A percentile compares a stretch with the other conserved stretches of the same genome.
These are phyloP conservation scores for Hystrix brachyura DNA, from an alignment of 2,113 vertebrate species.

Conservation along the genomic window DNA sequence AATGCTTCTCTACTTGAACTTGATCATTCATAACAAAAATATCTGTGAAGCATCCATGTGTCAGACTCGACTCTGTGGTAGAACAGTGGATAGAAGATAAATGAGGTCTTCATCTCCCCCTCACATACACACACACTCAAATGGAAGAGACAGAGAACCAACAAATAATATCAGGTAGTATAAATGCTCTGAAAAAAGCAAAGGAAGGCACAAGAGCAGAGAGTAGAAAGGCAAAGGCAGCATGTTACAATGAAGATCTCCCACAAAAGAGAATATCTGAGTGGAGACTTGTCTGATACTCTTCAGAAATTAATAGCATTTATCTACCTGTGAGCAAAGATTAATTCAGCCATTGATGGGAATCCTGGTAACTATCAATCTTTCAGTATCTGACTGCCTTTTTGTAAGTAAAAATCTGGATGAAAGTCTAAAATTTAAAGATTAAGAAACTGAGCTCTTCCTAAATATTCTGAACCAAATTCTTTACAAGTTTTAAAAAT, in stretches of 20 bases:
- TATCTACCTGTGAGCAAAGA: background rate
- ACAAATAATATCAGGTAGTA: background rate
- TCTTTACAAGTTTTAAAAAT: constrained; percentile 21
- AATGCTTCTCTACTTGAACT: background rate
- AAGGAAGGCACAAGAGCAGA: background rate
- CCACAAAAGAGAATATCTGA: background rate
- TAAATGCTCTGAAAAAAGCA: background rate
- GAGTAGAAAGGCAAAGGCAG: background rate
- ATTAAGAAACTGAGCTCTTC: constrained; percentile 28
- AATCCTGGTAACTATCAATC: background rate
- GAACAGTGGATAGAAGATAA: background rate
- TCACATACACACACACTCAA: background rate
- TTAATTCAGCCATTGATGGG: background rate
- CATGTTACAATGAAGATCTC: background rate
- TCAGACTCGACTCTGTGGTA: background rate
- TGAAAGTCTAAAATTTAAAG: constrained; percentile 37
- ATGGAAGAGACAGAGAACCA: background rate
- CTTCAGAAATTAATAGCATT: background rate
- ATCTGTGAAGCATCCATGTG: background rate
- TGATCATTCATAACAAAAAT: background rate
- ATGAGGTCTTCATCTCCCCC: background rate
- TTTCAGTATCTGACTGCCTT: background rate
- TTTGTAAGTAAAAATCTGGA: constrained; percentile 33
- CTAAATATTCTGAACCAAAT: background rate
- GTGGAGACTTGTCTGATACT: background rate